These are phyloP conservation scores for Microctonus hyperodae DNA, from an alignment of 2,888 invertebrate species.

Conservation along the genomic window DNA sequence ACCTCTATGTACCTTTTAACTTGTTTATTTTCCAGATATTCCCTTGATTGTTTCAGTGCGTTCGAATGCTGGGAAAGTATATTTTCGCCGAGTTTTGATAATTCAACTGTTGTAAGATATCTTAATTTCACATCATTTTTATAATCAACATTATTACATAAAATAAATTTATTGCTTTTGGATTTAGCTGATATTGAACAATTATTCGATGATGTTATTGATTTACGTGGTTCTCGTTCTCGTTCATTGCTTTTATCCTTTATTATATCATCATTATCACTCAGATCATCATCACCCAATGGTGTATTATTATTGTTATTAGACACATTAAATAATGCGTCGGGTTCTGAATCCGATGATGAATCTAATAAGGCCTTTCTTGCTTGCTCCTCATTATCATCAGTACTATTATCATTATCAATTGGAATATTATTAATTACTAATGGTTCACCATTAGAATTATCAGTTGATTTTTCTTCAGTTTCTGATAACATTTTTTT, in stretches of 20 bases:
- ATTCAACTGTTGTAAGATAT: slow-evolving; percentile 42
- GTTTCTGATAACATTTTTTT: too few species aligned
- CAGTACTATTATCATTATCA: neutral
- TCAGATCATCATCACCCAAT: neutral
- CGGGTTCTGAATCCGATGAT: slow-evolving; percentile 41
- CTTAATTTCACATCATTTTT: slow-evolving; percentile 48
- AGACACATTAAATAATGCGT: neutral
- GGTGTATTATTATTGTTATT: neutral
- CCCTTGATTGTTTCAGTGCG: slow-evolving; percentile 51
- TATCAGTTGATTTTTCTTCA: neutral
- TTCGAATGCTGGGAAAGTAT: slow-evolving; percentile 44
- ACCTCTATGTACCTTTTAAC: slow-evolving; percentile 51
- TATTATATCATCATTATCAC: neutral
- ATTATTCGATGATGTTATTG: neutral
- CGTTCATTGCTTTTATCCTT: slow-evolving; percentile 9
- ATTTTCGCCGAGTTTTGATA: slow-evolving; percentile 46
- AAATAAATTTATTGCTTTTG: slow-evolving; percentile 37
- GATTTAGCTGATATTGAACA: slow-evolving; percentile 12
- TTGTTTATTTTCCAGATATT: slow-evolving; percentile 49
- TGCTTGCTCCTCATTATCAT: neutral
- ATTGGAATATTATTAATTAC: neutral
- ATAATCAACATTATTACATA: slow-evolving; percentile 41
- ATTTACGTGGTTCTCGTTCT: neutral
- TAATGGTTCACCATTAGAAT: neutral
- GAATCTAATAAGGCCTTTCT: slow-evolving; percentile 35